phyloP scores from a whole-genome alignment of 2,888 invertebrate species.

The Volucella bombylans region DNA sequence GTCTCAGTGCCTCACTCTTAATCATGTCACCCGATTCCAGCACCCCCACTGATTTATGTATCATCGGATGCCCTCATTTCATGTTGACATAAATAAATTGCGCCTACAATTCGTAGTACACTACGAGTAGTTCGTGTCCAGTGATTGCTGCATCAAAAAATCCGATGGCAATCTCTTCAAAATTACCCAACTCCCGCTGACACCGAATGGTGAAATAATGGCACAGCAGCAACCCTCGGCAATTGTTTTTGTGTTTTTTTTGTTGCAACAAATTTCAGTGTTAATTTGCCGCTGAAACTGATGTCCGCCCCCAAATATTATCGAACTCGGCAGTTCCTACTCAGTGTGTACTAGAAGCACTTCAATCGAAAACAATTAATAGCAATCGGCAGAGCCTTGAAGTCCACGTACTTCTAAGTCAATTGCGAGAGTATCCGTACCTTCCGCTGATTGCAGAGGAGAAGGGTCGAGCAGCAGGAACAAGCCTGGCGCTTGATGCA shows the following conservation, averaged over 20 bases:
- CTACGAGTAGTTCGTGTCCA: slow-evolving; percentile 3
- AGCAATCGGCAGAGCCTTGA: slow-evolving; percentile 54
- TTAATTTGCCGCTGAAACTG: slow-evolving; percentile 46
- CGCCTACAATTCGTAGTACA: slow-evolving; percentile 19
- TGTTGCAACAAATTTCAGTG: slow-evolving; percentile 51
- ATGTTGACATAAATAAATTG: slow-evolving; percentile 48
- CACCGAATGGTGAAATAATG: neutral
- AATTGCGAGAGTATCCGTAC: neutral
- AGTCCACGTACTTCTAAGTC: neutral
- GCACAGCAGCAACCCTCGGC: slow-evolving; percentile 9
- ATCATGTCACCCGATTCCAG: slow-evolving; percentile 26
- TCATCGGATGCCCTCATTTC: slow-evolving; percentile 52
- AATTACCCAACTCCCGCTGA: slow-evolving; percentile 18
- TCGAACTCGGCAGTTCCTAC: neutral
- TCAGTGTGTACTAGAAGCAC: slow-evolving; percentile 10
- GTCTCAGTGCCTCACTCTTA: slow-evolving; percentile 5
- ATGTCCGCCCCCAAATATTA: slow-evolving; percentile 10
- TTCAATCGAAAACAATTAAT: slow-evolving; percentile 62
- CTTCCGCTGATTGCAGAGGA: slow-evolving; percentile 50
- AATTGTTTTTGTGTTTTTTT: neutral
- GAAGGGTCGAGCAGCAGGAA: slow-evolving; percentile 6
- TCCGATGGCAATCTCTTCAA: slow-evolving; percentile 51
- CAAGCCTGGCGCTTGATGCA: slow-evolving; percentile 26
- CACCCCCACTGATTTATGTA: slow-evolving; percentile 44
- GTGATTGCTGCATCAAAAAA: slow-evolving; percentile 38